These are phyloP conservation scores for Falco columbarius DNA, from an alignment of 2,797 vertebrate species.

Conservation along the genomic window DNA sequence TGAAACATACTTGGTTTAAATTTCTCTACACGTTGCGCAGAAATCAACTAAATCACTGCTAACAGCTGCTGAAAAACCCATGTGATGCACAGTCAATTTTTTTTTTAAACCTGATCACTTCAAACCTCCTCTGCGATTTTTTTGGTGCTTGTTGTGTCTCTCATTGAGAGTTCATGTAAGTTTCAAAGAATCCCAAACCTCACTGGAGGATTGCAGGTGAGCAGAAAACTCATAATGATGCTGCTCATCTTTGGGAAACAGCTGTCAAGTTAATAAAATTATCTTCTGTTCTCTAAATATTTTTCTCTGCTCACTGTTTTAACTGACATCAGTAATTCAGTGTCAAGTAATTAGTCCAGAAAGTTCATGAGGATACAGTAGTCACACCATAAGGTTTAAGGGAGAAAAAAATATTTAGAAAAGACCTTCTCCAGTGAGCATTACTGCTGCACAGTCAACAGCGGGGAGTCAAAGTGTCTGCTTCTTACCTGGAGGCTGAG, in stretches of 20 bases:
- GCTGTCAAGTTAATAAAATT: not conserved
- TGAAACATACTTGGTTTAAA: not conserved
- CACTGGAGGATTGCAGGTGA: not conserved
- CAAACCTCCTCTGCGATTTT: not conserved
- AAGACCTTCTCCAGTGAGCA: not conserved
- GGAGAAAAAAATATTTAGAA: not conserved
- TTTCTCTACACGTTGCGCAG: not conserved
- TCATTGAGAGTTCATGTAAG: not conserved
- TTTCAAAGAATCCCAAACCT: not conserved
- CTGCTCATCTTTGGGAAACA: not conserved
- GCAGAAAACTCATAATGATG: not conserved
- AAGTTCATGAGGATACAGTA: not conserved
- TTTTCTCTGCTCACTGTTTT: not conserved
- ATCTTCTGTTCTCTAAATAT: not conserved
- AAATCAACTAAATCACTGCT: not conserved
- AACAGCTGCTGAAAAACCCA: not conserved
- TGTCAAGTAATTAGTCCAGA: not conserved
- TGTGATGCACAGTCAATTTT: fast-evolving
- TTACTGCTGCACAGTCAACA: not conserved
- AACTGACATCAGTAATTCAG: not conserved
- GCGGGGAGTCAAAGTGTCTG: not conserved
- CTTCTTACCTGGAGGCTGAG: slow-evolving; percentile 8
- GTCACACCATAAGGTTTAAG: not conserved
- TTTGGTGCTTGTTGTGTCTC: not conserved
- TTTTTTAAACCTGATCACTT: not conserved